Base-by-base conservation (phyloP, 1,140 invertebrate genomes). In the Augochlora pura region DNA sequence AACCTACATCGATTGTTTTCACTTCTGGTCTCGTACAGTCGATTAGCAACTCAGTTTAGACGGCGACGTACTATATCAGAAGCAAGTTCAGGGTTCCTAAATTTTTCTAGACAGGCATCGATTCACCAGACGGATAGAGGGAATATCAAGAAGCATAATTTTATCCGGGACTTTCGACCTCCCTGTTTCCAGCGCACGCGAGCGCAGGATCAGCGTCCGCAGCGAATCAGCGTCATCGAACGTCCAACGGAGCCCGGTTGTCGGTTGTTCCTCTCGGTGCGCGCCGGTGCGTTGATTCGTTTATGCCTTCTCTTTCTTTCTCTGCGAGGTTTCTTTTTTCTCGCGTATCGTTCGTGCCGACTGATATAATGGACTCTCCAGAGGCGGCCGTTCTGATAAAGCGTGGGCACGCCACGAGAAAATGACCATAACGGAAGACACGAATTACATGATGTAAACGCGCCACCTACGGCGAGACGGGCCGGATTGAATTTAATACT, bases 401-500 rank as follows among this genome's bases (percentile, higher is more conserved):
- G 85, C 86, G 86, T 84, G 82, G 83, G 83, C 83, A 88, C 70
- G 78, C 81, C 74, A 75, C 65, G 79, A 83, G 82, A 79, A 82
- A 87, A 87, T 86, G 82, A 84, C 82, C 85, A 79, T 87, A 87
- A 86, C 85, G 86, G 81, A 87, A 87, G 85, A 86, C 85, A 84
- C 85, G 85, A 81, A 86, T 87, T 87, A 86, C 86, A 84, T 84
- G 86, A 87, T 86, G 86, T 86, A 86, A 87, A 86, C 85, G 81
- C 83, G 84, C 89, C 88, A 89, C 88, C 88, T 90, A 90, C 88
- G 73, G 89, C 80, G 88, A 84, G 81, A 80, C 80, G 77, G 63
- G 78, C 79, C 88, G 74, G 84, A 82, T 90, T 87, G 82, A 89
- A 90, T 90, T 90, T 90, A 90, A 90, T 90, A 90, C 87, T 90